Evolutionary conservation across 2,888 invertebrate species (phyloP).

Genomic region (Pyrochroa serraticornis): DNA sequence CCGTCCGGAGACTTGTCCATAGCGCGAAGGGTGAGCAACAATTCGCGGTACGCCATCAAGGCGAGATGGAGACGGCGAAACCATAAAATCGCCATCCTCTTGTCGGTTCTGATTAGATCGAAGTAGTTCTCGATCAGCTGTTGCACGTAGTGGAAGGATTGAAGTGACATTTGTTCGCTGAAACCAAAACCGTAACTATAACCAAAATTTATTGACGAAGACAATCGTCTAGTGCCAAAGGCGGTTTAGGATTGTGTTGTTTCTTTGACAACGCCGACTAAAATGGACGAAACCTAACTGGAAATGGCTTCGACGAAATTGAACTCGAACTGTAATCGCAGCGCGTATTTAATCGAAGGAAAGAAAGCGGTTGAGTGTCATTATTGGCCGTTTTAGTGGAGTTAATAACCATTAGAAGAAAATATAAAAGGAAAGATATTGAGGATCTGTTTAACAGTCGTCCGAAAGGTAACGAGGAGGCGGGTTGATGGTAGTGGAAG

Average conservation of each 20-base stretch:
- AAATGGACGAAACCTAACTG: no score
- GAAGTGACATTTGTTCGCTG: slow-evolving; percentile 92
- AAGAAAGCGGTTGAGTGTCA: background rate
- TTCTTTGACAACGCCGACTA: no score
- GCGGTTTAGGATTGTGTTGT: no score
- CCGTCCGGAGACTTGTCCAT: slow-evolving; percentile 80
- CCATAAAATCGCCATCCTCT: slow-evolving; percentile 83
- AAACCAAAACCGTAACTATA: slow-evolving; percentile 44
- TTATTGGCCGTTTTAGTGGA: no score
- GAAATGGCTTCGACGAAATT: no score
- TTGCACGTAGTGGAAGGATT: slow-evolving; percentile 93
- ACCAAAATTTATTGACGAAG: background rate
- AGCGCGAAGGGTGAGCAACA: slow-evolving; percentile 78
- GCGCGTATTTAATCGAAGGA: background rate
- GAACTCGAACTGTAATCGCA: no score
- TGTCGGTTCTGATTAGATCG: slow-evolving; percentile 85
- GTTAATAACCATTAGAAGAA: no score
- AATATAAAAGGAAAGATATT: no score
- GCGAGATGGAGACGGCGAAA: slow-evolving; percentile 85
- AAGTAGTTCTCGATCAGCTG: slow-evolving; percentile 86
- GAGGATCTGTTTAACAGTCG: no score
- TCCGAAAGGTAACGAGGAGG: no score
- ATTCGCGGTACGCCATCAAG: slow-evolving; percentile 79
- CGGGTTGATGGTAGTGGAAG: background rate
- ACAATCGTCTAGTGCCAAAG: no score